Evolutionary conservation across 1,140 invertebrate species (phyloP).

Genomic region (Leptopilina clavipes): DNA sequence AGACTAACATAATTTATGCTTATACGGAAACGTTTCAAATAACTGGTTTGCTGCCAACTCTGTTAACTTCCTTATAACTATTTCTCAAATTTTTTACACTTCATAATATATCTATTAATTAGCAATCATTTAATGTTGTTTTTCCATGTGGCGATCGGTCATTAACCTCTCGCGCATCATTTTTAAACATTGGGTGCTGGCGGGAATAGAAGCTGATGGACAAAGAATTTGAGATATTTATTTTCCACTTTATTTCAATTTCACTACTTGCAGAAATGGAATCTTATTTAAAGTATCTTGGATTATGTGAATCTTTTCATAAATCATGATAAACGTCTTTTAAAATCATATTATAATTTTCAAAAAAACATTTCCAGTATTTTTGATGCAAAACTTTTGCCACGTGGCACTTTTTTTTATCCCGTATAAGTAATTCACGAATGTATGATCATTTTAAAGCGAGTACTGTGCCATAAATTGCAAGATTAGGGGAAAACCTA

Average conservation of each 20-base stretch:
- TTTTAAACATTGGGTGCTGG: too few species aligned
- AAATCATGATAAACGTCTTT: not conserved
- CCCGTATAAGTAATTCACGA: too few species aligned
- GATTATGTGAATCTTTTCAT: too few species aligned
- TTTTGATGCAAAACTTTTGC: not conserved
- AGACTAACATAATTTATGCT: constrained; percentile 31
- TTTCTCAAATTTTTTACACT: constrained; percentile 11
- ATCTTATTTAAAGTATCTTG: too few species aligned
- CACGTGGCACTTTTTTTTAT: not conserved
- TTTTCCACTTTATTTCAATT: too few species aligned
- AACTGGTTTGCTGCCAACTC: constrained; percentile 25
- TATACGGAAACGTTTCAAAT: constrained; percentile 15
- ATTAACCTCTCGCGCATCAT: not conserved
- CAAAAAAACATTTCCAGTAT: not conserved
- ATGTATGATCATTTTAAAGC: too few species aligned
- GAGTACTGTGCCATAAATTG: constrained; percentile 24
- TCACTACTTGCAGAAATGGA: too few species aligned
- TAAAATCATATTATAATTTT: not conserved
- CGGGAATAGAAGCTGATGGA: too few species aligned
- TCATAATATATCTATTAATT: constrained; percentile 6
- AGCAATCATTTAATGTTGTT: constrained; percentile 1
- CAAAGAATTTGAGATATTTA: too few species aligned
- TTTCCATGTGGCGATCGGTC: not conserved
- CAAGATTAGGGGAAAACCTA: constrained; percentile 10
- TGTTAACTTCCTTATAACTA: constrained; percentile 14